Percentiles rank a stretch among this genome's conserved stretches.
phyloP scores from a whole-genome alignment of 2,888 invertebrate species.

The Papilio elwesi region DNA sequence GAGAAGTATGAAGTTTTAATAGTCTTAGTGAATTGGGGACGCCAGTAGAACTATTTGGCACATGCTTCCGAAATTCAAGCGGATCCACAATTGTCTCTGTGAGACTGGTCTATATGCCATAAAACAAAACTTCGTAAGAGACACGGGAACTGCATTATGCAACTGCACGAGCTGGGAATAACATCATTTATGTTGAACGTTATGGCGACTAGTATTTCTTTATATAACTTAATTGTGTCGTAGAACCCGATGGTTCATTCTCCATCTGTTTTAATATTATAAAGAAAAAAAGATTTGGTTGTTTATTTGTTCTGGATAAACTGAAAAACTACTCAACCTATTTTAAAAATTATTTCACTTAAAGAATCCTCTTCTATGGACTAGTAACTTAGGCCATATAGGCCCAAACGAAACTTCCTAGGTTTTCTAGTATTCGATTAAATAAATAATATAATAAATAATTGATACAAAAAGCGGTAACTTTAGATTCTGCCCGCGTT shows the following conservation, averaged over 20 bases:
- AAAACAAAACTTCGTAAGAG: conserved; percentile 44
- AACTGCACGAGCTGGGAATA: conserved; percentile 46
- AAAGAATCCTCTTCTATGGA: no score
- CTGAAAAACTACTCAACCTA: no score
- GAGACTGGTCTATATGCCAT: conserved; percentile 31
- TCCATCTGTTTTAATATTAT: no score
- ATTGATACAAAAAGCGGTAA: no score
- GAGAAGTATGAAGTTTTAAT: conserved; percentile 18
- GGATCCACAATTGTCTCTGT: conserved; percentile 35
- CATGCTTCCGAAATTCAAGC: conserved; percentile 29
- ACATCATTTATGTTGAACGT: neutral
- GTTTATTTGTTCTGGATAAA: no score
- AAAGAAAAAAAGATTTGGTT: no score
- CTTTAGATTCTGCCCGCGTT: no score
- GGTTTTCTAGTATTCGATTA: no score
- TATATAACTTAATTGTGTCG: conserved; percentile 41
- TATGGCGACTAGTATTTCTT: neutral
- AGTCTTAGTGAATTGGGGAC: neutral
- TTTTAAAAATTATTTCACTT: no score
- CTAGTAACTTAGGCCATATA: no score
- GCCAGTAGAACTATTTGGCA: conserved; percentile 32
- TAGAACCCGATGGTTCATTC: neutral
- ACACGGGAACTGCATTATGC: conserved; percentile 62
- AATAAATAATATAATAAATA: no score
- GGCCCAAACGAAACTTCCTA: neutral